These are phyloP conservation scores for Gadus chalcogrammus DNA, from an alignment of 2,113 vertebrate species.

Conservation along the genomic window DNA sequence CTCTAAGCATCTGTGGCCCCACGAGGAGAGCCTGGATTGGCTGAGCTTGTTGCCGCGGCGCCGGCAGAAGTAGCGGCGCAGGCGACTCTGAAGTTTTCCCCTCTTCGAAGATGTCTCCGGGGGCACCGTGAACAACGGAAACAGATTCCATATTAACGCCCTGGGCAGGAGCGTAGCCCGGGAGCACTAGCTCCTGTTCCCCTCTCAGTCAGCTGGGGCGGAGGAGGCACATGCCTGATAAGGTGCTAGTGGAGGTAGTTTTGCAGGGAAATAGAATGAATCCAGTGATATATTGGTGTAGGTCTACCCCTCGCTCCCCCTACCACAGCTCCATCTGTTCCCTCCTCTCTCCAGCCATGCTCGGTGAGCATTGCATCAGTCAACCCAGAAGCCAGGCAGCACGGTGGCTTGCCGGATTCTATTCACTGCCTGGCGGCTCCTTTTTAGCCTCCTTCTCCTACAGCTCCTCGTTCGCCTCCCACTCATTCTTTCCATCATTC, in stretches of 20 bases:
- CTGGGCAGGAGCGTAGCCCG: conserved; percentile 3
- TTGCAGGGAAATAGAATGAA: conserved; percentile 36
- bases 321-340: too few species aligned
- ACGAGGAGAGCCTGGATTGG: too few species aligned
- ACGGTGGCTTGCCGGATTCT: conserved; percentile 24
- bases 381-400: conserved; percentile 15
- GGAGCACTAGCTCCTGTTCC: conserved; percentile 20
- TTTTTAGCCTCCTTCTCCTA: conserved; percentile 28
- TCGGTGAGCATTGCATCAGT: conserved; percentile 36
- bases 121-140: conserved; percentile 25
- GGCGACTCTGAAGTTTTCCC: not conserved
- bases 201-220: conserved; percentile 18
- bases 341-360: not conserved
- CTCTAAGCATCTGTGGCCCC: too few species aligned
- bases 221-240: conserved; percentile 36
- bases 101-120: conserved; percentile 26
- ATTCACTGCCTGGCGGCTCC: conserved; percentile 42
- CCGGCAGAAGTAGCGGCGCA: too few species aligned
- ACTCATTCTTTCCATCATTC: conserved; percentile 5
- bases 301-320: too few species aligned
- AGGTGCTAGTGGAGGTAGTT: conserved; percentile 31
- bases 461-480: not conserved
- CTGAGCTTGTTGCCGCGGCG: too few species aligned
- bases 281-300: too few species aligned
- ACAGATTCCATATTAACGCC: conserved; percentile 36